phyloP scores from a whole-genome alignment of 2,888 invertebrate genomes.

The Drepana falcataria region DNA sequence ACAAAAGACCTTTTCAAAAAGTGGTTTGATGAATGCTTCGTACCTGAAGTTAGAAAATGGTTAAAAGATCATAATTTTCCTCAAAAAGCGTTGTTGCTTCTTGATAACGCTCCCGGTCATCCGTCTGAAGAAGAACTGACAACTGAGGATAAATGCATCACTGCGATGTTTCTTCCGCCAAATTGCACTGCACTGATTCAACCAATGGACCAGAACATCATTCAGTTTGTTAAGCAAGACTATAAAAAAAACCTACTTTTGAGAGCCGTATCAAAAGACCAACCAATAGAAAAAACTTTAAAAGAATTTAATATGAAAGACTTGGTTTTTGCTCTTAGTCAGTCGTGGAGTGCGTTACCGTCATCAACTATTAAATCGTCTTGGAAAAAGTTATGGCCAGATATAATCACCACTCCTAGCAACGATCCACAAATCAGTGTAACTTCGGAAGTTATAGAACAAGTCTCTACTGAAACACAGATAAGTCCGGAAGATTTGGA shows the following conservation, averaged over 20 bases:
- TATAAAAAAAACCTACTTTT: slow-evolving; percentile 20
- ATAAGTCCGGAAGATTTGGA: slow-evolving; percentile 24
- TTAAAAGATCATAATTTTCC: slow-evolving; percentile 15
- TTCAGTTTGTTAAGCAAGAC: slow-evolving; percentile 25
- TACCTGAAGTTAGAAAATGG: slow-evolving; percentile 15
- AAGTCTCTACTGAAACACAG: slow-evolving; percentile 24
- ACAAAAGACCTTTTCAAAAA: slow-evolving; percentile 28
- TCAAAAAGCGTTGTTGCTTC: slow-evolving; percentile 25
- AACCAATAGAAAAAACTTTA: slow-evolving; percentile 16
- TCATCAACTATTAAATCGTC: slow-evolving; percentile 28
- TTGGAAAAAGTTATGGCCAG: slow-evolving; percentile 29
- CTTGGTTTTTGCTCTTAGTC: slow-evolving; percentile 21
- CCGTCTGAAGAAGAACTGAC: slow-evolving; percentile 24
- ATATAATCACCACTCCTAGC: slow-evolving; percentile 23
- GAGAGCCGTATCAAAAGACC: slow-evolving; percentile 16
- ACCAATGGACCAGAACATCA: slow-evolving; percentile 33
- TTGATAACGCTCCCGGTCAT: slow-evolving; percentile 27
- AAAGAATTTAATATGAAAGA: slow-evolving; percentile 18
- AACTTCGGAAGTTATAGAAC: slow-evolving; percentile 30
- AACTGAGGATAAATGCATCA: slow-evolving; percentile 26
- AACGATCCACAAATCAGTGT: slow-evolving; percentile 24
- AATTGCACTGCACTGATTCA: slow-evolving; percentile 30
- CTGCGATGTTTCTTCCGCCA: slow-evolving; percentile 29
- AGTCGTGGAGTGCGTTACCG: slow-evolving; percentile 26
- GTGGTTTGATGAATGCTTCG: slow-evolving; percentile 24